Base-by-base conservation (phyloP, 2,888 invertebrate species). In the Metalampra italica region DNA sequence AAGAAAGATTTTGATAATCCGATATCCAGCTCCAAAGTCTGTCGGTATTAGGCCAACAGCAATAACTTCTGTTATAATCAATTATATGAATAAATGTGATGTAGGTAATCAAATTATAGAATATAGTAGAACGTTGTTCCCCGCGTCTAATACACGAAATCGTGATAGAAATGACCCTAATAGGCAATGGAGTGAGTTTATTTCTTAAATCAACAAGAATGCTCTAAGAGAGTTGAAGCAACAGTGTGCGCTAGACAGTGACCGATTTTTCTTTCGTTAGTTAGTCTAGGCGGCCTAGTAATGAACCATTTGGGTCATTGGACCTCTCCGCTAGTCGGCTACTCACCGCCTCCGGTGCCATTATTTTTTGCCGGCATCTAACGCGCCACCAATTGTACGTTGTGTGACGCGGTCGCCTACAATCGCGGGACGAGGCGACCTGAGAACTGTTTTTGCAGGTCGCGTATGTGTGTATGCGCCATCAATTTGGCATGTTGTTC, bases 291-390 rank as follows among this genome's bases (percentile, higher is more conserved):
- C 75, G 83, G 74, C 81, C 82, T 77, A 83, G 81, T 82, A 75
- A 76, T 78, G 75, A 75, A 71, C 77, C 80, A 89, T 86, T 85
- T 88, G 80, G 89, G 88, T 89, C 86, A 88, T 84, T 86, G 83
- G 85, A 86, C 86, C 82, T 87, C 83, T 72, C 82, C 77, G 84
- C 79, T 83, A 74, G 80, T 76, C 72, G 79, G 70, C 65, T 73
- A 68, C 68, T 67, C 67, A 56, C 66, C 72, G 73, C 75, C 77
- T 72, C 68, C 75, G 76, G 71, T 70, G 72, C 69, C 62, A 78
- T 78, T 71, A 77, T 77, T 83, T 85, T 81, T 81, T 82, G 9
- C 74, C 72, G 57, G 62, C 68, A 75, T 73, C 73, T 72, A 76
- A 72, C 72, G 68, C 73, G 71, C 68, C 72, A 67, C 68, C 74